These are phyloP conservation scores for Tipula confusa DNA, from an alignment of 2,888 invertebrate genomes.

Conservation along the genomic window DNA sequence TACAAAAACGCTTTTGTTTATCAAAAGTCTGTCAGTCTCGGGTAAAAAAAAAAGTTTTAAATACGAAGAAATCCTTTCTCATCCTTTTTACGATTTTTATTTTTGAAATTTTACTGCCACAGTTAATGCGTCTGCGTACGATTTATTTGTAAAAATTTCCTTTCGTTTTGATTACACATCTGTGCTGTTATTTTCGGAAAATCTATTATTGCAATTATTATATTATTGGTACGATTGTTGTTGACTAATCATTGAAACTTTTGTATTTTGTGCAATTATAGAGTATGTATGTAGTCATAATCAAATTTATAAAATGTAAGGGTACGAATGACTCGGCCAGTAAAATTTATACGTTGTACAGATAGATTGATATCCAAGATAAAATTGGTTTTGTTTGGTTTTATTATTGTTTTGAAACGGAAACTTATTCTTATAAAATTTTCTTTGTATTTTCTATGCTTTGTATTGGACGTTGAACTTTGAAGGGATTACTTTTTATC, in stretches of 20 bases:
- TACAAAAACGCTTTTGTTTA: neutral
- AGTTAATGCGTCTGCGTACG: constrained; percentile 20
- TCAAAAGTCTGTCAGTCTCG: constrained; percentile 25
- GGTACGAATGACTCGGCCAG: neutral
- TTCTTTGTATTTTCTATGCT: neutral
- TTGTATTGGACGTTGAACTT: neutral
- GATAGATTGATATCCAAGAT: neutral
- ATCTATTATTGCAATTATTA: neutral
- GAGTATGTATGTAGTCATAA: neutral
- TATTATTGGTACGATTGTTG: neutral
- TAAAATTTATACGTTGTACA: neutral
- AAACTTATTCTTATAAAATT: neutral
- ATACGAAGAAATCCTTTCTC: neutral
- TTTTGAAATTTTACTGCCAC: constrained; percentile 5
- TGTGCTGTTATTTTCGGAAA: neutral
- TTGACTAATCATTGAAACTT: neutral
- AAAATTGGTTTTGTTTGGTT: neutral
- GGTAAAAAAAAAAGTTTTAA: neutral
- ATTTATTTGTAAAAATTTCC: neutral
- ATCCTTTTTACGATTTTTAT: neutral
- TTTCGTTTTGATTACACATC: neutral
- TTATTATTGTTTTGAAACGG: neutral
- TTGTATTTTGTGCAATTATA: neutral
- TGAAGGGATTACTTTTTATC: neutral
- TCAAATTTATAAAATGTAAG: too few species aligned